phyloP scores from a whole-genome alignment of 2,888 invertebrate species.

The Lasioglossum marginatum region DNA sequence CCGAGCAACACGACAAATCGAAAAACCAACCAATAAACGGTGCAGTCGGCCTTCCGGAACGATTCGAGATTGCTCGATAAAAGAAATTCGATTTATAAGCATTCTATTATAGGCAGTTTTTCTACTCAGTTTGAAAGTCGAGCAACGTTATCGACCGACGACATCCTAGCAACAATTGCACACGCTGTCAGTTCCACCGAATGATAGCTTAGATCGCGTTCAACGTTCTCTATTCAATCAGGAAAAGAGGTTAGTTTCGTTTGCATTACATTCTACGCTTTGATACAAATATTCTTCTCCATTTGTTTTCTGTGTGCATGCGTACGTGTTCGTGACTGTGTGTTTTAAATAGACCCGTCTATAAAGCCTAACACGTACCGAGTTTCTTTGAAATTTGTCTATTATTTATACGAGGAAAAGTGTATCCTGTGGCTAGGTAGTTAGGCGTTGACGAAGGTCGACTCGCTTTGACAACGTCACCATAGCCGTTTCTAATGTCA shows the following conservation, averaged over 20 bases:
- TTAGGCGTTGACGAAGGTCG: background rate
- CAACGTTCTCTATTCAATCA: conserved; percentile 37
- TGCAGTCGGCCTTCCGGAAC: background rate
- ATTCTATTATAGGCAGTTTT: background rate
- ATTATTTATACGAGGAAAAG: background rate
- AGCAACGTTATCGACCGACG: conserved; percentile 3
- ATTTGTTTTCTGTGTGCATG: background rate
- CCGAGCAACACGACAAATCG: background rate
- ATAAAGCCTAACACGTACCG: background rate
- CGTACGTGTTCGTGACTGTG: background rate
- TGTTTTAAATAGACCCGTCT: background rate
- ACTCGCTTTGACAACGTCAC: conserved; percentile 18
- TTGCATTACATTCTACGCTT: background rate
- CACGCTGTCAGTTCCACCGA: conserved; percentile 30
- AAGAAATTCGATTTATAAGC: conserved; percentile 14
- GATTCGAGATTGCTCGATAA: background rate
- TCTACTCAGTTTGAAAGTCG: background rate
- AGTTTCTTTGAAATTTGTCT: background rate
- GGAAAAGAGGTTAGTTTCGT: conserved; percentile 50
- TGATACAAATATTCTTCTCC: background rate
- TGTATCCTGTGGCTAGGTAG: background rate
- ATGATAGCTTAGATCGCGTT: conserved; percentile 38
- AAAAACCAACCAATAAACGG: background rate
- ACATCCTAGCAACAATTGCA: conserved; percentile 22
- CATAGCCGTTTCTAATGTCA: background rate